phyloP scores from a whole-genome alignment of 2,888 invertebrate genomes.

The Alloscopus bannaensis region DNA sequence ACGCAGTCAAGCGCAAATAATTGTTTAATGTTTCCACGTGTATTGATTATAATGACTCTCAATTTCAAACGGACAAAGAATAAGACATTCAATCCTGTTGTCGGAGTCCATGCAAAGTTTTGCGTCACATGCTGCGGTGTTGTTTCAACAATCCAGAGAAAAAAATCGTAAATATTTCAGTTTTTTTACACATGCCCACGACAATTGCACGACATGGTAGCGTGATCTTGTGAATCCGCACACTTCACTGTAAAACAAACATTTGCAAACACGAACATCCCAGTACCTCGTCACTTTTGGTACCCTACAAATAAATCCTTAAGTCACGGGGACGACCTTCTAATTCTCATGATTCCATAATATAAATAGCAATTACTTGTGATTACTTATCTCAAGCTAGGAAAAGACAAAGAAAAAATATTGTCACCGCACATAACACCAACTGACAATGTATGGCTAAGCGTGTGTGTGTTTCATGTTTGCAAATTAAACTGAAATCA shows the following conservation, averaged over 20 bases:
- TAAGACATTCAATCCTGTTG: not conserved
- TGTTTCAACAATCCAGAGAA: too few species aligned
- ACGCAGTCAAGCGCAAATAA: too few species aligned
- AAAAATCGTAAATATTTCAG: too few species aligned
- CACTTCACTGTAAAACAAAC: constrained; percentile 1
- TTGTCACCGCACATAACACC: constrained; percentile 32
- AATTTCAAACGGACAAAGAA: constrained; percentile 19
- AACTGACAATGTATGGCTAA: too few species aligned
- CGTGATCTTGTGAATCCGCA: constrained; percentile 19
- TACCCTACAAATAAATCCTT: not conserved
- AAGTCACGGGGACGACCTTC: constrained; percentile 2
- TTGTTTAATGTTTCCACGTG: too few species aligned
- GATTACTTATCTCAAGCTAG: not conserved
- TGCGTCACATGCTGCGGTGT: too few species aligned
- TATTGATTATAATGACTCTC: too few species aligned
- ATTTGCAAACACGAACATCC: too few species aligned
- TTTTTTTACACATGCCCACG: too few species aligned
- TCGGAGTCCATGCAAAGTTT: not conserved
- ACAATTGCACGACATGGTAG: constrained; percentile 11
- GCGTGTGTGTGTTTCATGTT: too few species aligned
- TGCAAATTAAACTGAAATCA: constrained; percentile 26
- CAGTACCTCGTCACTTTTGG: constrained; percentile 4
- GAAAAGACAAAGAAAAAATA: constrained; percentile 19
- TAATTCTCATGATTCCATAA: constrained; percentile 17
- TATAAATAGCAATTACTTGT: constrained; percentile 11